Percentiles rank a stretch among this genome's conserved stretches.
Evolutionary conservation across 1,140 invertebrate genomes (phyloP).

Genomic region (Drosophila pachea): DNA sequence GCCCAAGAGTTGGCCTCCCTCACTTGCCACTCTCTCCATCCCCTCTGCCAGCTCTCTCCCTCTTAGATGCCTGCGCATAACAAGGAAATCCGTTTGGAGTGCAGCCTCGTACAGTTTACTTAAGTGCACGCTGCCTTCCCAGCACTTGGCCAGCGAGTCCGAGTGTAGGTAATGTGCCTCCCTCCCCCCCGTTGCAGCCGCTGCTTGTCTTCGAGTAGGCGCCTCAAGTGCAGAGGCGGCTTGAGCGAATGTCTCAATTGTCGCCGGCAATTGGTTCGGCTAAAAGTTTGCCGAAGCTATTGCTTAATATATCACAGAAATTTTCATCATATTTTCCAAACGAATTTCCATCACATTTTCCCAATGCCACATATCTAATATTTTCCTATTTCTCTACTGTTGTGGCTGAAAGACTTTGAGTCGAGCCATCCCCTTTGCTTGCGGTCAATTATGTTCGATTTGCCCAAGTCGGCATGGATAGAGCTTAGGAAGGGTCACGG

Average conservation of each 20-base stretch:
- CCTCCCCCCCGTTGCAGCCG: not conserved
- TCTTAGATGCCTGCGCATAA: conserved; percentile 42
- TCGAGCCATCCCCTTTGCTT: conserved; percentile 3
- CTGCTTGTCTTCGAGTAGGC: conserved; percentile 35
- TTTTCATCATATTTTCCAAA: no score
- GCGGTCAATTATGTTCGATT: conserved; percentile 32
- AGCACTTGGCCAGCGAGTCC: conserved; percentile 30
- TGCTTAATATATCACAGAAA: not conserved
- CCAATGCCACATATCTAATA: no score
- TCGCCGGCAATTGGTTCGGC: conserved; percentile 3
- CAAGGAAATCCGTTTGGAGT: conserved; percentile 72
- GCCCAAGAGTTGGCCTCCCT: conserved; percentile 10
- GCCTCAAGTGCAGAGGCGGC: conserved; percentile 30
- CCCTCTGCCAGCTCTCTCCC: not conserved
- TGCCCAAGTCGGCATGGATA: not conserved
- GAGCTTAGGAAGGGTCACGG: conserved; percentile 2
- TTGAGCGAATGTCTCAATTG: conserved; percentile 24
- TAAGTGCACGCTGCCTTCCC: conserved; percentile 21
- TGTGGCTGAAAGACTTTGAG: no score
- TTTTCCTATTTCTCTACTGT: no score
- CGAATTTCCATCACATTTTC: no score
- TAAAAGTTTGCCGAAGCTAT: conserved; percentile 13
- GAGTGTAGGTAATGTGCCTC: conserved; percentile 16
- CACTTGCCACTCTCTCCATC: not conserved
- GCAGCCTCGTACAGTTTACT: conserved; percentile 32